phyloP scores from a whole-genome alignment of 2,888 invertebrate genomes.

The Rhingia rostrata region DNA sequence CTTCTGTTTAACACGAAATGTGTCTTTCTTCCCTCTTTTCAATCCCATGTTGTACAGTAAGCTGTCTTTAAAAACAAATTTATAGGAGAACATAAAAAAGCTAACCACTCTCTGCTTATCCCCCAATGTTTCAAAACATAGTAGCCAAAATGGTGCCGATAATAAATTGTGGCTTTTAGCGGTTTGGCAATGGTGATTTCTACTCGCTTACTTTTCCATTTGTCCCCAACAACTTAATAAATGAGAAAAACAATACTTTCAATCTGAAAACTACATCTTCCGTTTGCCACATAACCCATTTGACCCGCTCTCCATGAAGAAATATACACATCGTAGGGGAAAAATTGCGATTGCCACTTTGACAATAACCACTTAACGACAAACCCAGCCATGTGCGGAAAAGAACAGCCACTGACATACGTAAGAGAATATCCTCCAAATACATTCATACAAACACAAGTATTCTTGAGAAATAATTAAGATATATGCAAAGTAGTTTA shows the following conservation, averaged over 20 bases:
- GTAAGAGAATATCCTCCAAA: constrained; percentile 43
- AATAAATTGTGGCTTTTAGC: constrained; percentile 69
- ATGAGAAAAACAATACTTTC: constrained; percentile 68
- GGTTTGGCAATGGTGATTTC: constrained; percentile 71
- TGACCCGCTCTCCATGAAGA: constrained; percentile 11
- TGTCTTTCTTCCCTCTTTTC: neutral
- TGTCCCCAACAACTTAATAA: constrained; percentile 64
- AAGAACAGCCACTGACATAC: constrained; percentile 26
- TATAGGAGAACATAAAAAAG: constrained; percentile 18
- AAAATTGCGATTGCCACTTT: constrained; percentile 60
- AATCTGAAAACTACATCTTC: constrained; percentile 43
- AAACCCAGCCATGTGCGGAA: constrained; percentile 43
- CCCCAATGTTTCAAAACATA: constrained; percentile 50
- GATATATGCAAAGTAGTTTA: constrained; percentile 79
- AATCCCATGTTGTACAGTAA: constrained; percentile 8
- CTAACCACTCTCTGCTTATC: constrained; percentile 66
- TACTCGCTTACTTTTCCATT: constrained; percentile 70
- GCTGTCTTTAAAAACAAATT: constrained; percentile 42
- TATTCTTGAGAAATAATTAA: constrained; percentile 82
- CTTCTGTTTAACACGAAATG: no score
- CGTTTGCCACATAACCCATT: constrained; percentile 52
- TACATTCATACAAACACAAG: constrained; percentile 32
- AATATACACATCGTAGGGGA: constrained; percentile 19
- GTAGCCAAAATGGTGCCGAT: constrained; percentile 70
- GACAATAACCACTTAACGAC: constrained; percentile 65